Evolutionary conservation across 2,113 vertebrate genomes (phyloP).

Genomic region (Herpetotheres cachinnans): DNA sequence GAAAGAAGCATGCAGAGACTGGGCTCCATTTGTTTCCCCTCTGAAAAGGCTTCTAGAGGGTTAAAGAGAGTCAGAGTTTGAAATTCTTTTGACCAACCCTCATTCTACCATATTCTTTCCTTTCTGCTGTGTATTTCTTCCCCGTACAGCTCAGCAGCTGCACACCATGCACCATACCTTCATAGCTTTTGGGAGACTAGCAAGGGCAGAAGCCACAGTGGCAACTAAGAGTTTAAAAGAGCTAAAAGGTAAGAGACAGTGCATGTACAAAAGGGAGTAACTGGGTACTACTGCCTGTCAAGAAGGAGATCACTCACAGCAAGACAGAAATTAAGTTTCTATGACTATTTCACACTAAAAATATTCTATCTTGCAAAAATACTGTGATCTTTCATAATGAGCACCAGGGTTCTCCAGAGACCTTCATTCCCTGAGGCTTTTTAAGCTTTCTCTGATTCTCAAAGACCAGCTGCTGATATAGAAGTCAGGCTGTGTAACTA

Average conservation of each 20-base stretch:
- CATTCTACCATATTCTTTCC: neutral
- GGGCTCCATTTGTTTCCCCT: neutral
- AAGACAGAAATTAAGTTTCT: neutral
- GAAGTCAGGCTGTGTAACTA: neutral
- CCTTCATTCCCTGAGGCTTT: conserved; percentile 1
- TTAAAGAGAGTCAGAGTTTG: neutral
- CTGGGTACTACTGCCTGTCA: neutral
- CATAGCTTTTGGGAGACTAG: neutral
- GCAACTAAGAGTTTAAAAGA: neutral
- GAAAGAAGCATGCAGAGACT: neutral
- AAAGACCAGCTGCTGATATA: neutral
- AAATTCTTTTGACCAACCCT: neutral
- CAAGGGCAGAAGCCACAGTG: neutral
- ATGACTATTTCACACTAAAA: neutral
- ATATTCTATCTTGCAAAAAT: neutral
- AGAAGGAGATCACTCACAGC: neutral
- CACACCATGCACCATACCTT: neutral
- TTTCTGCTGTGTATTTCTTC: neutral
- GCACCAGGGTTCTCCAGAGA: neutral
- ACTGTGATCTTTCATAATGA: neutral
- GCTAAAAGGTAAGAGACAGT: neutral
- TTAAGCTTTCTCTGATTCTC: neutral
- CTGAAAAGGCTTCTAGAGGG: neutral
- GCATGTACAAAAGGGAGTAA: neutral
- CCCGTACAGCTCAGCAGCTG: neutral